Conservation (phyloP, 1,140 invertebrate species). For the Drosophila elegans region DNA sequence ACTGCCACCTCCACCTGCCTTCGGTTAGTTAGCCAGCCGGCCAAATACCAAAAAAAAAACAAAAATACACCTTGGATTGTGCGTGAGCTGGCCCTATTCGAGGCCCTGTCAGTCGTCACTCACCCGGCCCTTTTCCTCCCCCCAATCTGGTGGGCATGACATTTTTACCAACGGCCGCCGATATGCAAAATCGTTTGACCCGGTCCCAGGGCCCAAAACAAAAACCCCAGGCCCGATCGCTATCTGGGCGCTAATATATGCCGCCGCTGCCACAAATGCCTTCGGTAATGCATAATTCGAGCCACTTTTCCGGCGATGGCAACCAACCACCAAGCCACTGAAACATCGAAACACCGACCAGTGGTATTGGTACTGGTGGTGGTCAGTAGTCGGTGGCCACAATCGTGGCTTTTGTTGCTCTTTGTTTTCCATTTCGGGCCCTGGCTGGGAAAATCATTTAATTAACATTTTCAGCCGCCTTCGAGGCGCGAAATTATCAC, state of each 20-base stretch:
- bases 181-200: slow-evolving; percentile 78
- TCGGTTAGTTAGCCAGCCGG: slow-evolving; percentile 35
- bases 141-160: slow-evolving; percentile 47
- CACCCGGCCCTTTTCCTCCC: slow-evolving; percentile 24
- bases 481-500: slow-evolving; percentile 81
- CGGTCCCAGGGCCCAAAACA: slow-evolving; percentile 11
- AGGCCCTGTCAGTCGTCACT: slow-evolving; percentile 80
- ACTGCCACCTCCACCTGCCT: slow-evolving; percentile 31
- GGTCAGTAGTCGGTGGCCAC: slow-evolving; percentile 51
- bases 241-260: slow-evolving; percentile 65
- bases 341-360: slow-evolving; percentile 26
- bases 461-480: slow-evolving; percentile 78
- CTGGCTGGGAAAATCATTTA: slow-evolving; percentile 79
- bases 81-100: slow-evolving; percentile 73
- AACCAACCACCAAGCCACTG: slow-evolving; percentile 37
- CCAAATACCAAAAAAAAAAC: slow-evolving; percentile 4
- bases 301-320: slow-evolving; percentile 73
- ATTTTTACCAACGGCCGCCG: slow-evolving; percentile 46
- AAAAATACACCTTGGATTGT: slow-evolving; percentile 29
- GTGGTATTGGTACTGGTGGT: slow-evolving; percentile 2
- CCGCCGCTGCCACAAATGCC: slow-evolving; percentile 58
- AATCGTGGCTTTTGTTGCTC: slow-evolving; percentile 52
- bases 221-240: slow-evolving; percentile 41
- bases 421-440: slow-evolving; percentile 44
- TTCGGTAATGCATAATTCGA: slow-evolving; percentile 76